Percentiles rank a stretch among this genome's conserved stretches.
phyloP scores from a whole-genome alignment of 2,888 invertebrate genomes.

The Pollenia labialis region DNA sequence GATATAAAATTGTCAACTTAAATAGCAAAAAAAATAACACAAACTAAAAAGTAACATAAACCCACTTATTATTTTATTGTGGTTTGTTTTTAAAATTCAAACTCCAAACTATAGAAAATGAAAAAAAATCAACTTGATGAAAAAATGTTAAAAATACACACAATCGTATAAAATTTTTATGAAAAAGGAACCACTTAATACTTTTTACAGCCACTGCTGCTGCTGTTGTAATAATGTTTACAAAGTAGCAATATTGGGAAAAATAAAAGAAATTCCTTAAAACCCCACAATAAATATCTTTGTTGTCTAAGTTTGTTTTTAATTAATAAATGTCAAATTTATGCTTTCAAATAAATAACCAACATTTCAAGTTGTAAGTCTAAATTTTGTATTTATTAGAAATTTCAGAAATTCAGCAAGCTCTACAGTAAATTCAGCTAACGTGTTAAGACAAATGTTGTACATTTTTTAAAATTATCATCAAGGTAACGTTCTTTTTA shows the following conservation, averaged over 20 bases:
- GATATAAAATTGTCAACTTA: slow-evolving; percentile 59
- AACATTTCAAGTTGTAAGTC: too few species aligned
- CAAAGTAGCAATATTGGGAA: background rate
- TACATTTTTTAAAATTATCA: too few species aligned
- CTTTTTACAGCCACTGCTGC: slow-evolving; percentile 14
- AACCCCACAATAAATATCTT: slow-evolving; percentile 1
- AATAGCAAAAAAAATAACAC: slow-evolving; percentile 31
- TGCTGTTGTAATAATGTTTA: background rate
- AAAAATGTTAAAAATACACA: slow-evolving; percentile 12
- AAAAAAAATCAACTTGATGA: background rate
- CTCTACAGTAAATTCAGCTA: too few species aligned
- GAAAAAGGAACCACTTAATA: slow-evolving; percentile 11
- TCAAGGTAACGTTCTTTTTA: too few species aligned
- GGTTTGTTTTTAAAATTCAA: background rate
- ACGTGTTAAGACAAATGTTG: too few species aligned
- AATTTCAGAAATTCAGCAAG: too few species aligned
- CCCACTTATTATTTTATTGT: slow-evolving; percentile 55
- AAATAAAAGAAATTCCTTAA: slow-evolving; percentile 16
- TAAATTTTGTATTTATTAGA: too few species aligned
- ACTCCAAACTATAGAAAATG: slow-evolving; percentile 8
- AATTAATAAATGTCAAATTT: background rate
- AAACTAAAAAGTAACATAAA: slow-evolving; percentile 60
- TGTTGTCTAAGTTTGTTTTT: too few species aligned
- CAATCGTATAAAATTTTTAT: background rate
- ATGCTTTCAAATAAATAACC: background rate